Evolutionary conservation across 1,140 invertebrate genomes (phyloP), one percentile per base, ranked within the genome.

Genomic region (Drosophila teissieri): DNA sequence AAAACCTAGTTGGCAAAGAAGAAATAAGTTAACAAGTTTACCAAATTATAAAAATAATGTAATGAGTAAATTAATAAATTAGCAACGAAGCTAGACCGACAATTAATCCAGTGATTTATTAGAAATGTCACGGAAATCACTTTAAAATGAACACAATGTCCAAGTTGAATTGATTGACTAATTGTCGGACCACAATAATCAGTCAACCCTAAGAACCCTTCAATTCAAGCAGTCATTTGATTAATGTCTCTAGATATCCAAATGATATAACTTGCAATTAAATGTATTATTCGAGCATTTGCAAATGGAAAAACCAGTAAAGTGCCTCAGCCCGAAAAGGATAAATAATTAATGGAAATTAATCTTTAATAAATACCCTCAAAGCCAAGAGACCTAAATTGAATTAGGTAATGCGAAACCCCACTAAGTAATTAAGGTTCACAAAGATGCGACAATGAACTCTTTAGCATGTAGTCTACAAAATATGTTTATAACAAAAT

Each of bases 261-360:
- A 60, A 63, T 2, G 37, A 42, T 42, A 4, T 34, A 65, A 69
- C 49, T 73, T 56, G 51, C 73, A 77, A 69, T 81, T 73, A 78
- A 86, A 78, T 72, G 49, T 70, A 65, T 74, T 46, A 65, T 39
- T 55, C 44, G 31, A 39, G 36, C 44, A 24, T 24, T 31, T 31
- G 31, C 37, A n/a, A 15, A 15, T 8, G 42, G 12, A 14, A 55
- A 55, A 49, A 46, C 15, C 11, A 31, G 12, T 8, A 31, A 10
- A 60, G 44, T 54, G 46, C 57, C 56, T 52, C 40, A 17, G n/a
- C n/a, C 17, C 31, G 31, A 15, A 34, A 64, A 68, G 49, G 65
- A 8, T 39, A 60, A 53, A 63, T 69, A 78, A 82, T 88, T 79
- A 82, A 86, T 64, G 58, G 51, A 74, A 78, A 88, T 88, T 57